These are phyloP conservation scores for Drosophila ustulata DNA, from an alignment of 2,888 invertebrate species.

Conservation along the genomic window DNA sequence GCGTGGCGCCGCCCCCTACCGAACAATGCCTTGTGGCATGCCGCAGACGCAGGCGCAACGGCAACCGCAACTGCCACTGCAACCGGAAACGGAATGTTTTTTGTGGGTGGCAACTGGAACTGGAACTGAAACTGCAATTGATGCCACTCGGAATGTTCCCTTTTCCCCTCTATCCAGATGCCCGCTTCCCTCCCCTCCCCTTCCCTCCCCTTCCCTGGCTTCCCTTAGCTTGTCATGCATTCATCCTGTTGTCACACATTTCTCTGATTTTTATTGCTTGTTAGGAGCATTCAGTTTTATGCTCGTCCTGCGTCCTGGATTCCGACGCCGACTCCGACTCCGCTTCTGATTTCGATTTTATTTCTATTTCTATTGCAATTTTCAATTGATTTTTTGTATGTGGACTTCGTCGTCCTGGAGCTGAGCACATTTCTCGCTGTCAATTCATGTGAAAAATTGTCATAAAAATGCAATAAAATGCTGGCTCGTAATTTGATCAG, in stretches of 20 bases:
- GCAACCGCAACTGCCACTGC: conserved; percentile 36
- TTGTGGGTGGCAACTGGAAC: conserved; percentile 40
- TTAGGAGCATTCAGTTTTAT: conserved; percentile 41
- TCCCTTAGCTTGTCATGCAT: not conserved
- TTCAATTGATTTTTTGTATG: conserved; percentile 26
- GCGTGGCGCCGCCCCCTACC: conserved; percentile 27
- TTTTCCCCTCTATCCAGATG: not conserved
- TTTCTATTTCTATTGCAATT: conserved; percentile 15
- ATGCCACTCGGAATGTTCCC: not conserved
- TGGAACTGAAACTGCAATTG: conserved; percentile 14
- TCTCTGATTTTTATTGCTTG: conserved; percentile 47
- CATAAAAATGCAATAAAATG: conserved; percentile 78
- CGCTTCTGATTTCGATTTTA: not conserved
- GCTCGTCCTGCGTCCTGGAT: conserved; percentile 15
- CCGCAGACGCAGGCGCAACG: conserved; percentile 47
- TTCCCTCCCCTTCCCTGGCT: no score
- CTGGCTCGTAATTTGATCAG: conserved; percentile 60
- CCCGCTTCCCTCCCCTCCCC: no score
- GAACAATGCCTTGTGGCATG: conserved; percentile 42
- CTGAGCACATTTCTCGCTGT: conserved; percentile 16
- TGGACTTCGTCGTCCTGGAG: conserved; percentile 4
- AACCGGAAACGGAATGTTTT: conserved; percentile 11
- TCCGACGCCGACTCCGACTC: not conserved
- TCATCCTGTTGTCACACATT: conserved; percentile 8
- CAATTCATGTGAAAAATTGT: conserved; percentile 80